A percentile compares a stretch with the other conserved stretches of the same genome.
phyloP scores from a whole-genome alignment of 2,113 vertebrate species.

The Macrotis lagotis region DNA sequence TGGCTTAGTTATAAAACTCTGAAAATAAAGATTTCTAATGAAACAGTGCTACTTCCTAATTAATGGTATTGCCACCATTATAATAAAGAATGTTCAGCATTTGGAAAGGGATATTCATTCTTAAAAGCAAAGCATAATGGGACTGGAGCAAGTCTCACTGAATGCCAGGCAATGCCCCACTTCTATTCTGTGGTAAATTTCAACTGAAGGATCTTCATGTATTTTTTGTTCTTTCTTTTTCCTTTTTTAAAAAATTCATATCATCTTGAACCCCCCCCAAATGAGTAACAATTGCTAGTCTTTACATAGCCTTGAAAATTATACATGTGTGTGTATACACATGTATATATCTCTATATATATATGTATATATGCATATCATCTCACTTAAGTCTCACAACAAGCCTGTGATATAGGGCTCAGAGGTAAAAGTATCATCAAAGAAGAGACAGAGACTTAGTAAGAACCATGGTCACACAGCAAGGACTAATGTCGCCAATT shows the following conservation, averaged over 20 bases:
- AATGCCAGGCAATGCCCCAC: constrained; percentile 57
- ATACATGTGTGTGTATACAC: no score
- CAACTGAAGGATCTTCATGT: background rate
- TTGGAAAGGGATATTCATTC: constrained; percentile 58
- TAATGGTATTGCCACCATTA: constrained; percentile 25
- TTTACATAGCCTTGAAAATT: background rate
- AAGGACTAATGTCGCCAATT: background rate
- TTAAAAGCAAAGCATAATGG: constrained; percentile 70
- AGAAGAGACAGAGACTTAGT: background rate
- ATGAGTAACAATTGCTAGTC: background rate
- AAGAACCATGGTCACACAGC: background rate
- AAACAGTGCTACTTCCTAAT: constrained; percentile 69
- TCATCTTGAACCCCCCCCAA: background rate
- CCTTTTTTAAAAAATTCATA: background rate
- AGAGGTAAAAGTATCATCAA: background rate
- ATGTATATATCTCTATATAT: no score
- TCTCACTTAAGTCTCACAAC: background rate
- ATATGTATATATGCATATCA: no score
- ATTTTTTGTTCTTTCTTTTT: background rate
- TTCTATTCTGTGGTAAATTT: constrained; percentile 59
- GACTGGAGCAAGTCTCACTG: constrained; percentile 43
- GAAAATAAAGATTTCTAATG: constrained; percentile 73
- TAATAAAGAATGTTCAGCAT: constrained; percentile 64
- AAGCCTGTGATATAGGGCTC: background rate
- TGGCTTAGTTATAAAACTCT: constrained; percentile 73